Conservation (phyloP, 1,140 invertebrate species). For the Drosophila sechellia region DNA sequence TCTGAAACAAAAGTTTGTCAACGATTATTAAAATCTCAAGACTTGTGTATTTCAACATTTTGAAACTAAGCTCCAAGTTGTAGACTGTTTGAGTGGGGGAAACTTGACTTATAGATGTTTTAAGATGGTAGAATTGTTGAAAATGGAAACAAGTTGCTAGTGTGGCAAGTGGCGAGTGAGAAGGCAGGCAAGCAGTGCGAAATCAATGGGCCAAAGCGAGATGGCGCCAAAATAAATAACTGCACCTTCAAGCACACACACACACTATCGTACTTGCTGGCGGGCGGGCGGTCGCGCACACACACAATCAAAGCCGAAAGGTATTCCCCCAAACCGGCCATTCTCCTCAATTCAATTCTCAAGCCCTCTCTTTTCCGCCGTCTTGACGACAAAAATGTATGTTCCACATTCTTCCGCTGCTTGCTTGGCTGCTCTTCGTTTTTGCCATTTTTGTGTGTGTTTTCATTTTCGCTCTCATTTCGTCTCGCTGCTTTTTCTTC, state of each 20-base stretch:
- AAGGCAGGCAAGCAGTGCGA: constrained; percentile 24
- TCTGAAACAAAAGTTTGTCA: background rate
- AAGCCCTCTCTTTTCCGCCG: constrained; percentile 8
- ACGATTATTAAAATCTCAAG: background rate
- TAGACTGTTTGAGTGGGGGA: background rate
- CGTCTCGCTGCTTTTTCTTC: constrained; percentile 45
- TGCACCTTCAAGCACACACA: constrained; percentile 58
- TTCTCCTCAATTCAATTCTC: constrained; percentile 3
- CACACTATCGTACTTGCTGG: background rate
- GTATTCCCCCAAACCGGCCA: constrained; percentile 76
- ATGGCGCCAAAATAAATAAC: constrained; percentile 72
- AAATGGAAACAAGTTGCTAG: constrained; percentile 61
- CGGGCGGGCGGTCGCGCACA: constrained; percentile 5
- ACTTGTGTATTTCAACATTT: background rate
- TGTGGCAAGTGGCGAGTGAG: constrained; percentile 22
- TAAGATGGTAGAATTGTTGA: background rate
- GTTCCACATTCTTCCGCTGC: constrained; percentile 77
- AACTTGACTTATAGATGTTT: background rate
- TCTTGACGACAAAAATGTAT: constrained; percentile 62
- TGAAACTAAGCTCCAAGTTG: background rate
- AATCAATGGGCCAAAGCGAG: constrained; percentile 65
- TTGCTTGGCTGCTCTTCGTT: constrained; percentile 18
- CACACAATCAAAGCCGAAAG: constrained; percentile 54
- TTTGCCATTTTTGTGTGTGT: constrained; percentile 65
- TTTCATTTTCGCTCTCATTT: constrained; percentile 81